These are phyloP conservation scores for Zenarchopterus dispar DNA, from an alignment of 2,797 vertebrate species.

Conservation along the genomic window DNA sequence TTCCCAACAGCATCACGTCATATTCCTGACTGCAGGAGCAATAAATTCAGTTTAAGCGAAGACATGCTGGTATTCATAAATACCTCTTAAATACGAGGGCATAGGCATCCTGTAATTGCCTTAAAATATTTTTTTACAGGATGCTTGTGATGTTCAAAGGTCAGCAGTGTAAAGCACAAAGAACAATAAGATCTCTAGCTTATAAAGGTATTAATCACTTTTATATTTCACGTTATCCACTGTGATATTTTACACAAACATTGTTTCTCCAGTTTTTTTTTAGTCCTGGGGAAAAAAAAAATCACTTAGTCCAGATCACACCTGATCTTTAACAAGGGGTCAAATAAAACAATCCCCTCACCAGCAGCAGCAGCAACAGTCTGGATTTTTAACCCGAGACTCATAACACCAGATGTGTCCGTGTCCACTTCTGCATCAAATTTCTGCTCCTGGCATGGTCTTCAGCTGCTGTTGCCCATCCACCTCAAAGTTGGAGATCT, in stretches of 20 bases:
- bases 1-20: constrained; percentile 24
- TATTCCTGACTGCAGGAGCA: constrained; percentile 1
- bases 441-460: constrained; percentile 4
- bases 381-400: not conserved
- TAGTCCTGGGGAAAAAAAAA: not conserved
- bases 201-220: not conserved
- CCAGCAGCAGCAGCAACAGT: not conserved
- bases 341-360: not conserved
- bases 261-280: not conserved
- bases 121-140: not conserved
- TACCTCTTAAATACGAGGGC: not conserved
- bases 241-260: not conserved
- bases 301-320: not conserved
- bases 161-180: not conserved
- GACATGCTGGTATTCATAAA: not conserved
- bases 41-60: constrained; percentile 1
- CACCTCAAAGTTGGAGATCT: not conserved
- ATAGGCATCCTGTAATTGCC: not conserved
- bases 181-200: not conserved
- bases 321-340: not conserved
- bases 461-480: not conserved
- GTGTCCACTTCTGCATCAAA: not conserved
- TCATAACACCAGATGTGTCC: not conserved
- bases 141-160: not conserved
- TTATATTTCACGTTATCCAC: not conserved